These are phyloP conservation scores for Empidonax alnorum DNA, from an alignment of 2,113 vertebrate genomes.

Conservation along the genomic window DNA sequence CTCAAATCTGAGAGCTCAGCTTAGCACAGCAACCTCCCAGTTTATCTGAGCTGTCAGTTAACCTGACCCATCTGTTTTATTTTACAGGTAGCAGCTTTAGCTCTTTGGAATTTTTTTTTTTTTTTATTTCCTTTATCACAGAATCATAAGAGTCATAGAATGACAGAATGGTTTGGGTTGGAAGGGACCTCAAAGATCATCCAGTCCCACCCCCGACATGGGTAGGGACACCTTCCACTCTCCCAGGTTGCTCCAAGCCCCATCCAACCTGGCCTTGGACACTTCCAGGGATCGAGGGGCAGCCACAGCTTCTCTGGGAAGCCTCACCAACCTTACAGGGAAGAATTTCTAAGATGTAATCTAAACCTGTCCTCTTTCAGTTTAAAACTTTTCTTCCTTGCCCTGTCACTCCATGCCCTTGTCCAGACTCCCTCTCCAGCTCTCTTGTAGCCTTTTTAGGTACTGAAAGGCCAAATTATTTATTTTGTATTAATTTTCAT, in stretches of 20 bases:
- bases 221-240: fast-evolving
- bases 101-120: background rate
- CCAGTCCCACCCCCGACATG: fast-evolving
- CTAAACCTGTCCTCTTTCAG: background rate
- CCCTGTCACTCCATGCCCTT: background rate
- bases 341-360: background rate
- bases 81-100: background rate
- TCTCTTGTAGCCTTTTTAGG: background rate
- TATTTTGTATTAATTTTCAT: background rate
- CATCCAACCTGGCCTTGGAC: fast-evolving
- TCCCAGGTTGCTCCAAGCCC: fast-evolving
- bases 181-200: background rate
- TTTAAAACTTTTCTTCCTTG: background rate
- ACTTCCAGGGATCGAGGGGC: background rate
- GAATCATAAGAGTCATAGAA: background rate
- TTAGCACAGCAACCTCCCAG: background rate
- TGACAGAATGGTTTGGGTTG: background rate
- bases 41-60: background rate
- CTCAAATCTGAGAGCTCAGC: background rate
- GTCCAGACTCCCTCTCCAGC: background rate
- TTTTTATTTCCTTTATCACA: background rate
- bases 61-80: background rate
- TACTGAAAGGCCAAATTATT: background rate
- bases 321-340: fast-evolving
- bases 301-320: background rate